Evolutionary conservation across 2,113 vertebrate species (phyloP).

Genomic region (Rhodinocichla rosea): DNA sequence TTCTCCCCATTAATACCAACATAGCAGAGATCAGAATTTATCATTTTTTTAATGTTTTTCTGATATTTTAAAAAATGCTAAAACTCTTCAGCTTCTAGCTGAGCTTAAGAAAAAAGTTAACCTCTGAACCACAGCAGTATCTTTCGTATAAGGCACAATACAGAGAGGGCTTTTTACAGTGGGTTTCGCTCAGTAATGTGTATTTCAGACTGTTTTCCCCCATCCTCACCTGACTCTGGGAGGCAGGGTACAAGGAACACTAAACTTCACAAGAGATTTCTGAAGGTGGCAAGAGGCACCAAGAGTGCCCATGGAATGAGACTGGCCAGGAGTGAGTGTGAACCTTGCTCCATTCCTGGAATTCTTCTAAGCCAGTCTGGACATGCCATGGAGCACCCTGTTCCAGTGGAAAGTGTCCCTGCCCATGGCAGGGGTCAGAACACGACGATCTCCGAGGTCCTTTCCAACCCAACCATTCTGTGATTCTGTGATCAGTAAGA

Average conservation of each 20-base stretch:
- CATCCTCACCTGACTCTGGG: not conserved
- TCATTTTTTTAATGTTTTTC: not conserved
- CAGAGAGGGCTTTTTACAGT: not conserved
- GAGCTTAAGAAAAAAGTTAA: constrained; percentile 44
- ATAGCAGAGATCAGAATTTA: not conserved
- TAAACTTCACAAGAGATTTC: not conserved
- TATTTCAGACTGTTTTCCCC: not conserved
- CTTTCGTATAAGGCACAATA: constrained; percentile 38
- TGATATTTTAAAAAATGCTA: not conserved
- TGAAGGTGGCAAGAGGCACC: not conserved
- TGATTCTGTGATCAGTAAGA: not conserved
- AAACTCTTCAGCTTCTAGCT: constrained; percentile 16
- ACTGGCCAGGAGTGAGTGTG: not conserved
- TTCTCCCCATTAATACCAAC: not conserved
- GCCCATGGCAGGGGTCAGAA: not conserved
- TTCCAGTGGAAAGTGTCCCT: not conserved
- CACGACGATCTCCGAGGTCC: not conserved
- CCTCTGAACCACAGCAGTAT: constrained; percentile 13
- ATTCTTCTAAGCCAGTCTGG: not conserved
- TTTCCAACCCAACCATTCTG: not conserved
- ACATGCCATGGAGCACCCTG: not conserved
- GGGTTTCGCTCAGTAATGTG: not conserved
- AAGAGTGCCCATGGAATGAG: not conserved
- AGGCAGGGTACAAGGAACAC: not conserved
- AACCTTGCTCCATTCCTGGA: not conserved